These are phyloP conservation scores for Actias luna DNA, from an alignment of 2,888 invertebrate genomes.

Conservation along the genomic window DNA sequence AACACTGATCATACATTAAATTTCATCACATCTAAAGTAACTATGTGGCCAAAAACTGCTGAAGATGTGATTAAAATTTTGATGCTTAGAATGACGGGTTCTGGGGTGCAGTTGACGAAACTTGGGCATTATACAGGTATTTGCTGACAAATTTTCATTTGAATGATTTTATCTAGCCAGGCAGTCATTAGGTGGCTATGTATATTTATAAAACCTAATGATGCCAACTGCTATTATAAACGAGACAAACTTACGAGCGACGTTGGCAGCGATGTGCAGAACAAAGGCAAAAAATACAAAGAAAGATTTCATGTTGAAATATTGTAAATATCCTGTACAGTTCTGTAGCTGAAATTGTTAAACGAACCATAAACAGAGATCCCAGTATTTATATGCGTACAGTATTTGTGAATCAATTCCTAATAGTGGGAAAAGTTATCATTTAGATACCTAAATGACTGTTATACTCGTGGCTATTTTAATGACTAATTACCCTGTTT, in stretches of 20 bases:
- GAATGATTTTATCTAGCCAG: too few species aligned
- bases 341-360: neutral
- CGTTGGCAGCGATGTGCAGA: neutral
- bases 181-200: too few species aligned
- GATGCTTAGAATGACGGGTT: too few species aligned
- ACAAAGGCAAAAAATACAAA: neutral
- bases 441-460: neutral
- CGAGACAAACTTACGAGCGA: neutral
- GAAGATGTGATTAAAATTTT: too few species aligned
- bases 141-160: too few species aligned
- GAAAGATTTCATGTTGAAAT: neutral
- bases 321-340: neutral
- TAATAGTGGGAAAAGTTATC: neutral
- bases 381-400: neutral
- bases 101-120: too few species aligned
- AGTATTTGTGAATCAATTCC: too few species aligned
- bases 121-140: too few species aligned
- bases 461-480: neutral
- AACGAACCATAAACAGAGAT: neutral
- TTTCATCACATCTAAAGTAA: too few species aligned
- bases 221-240: neutral
- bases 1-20: too few species aligned
- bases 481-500: neutral
- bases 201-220: neutral
- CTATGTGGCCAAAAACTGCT: too few species aligned